phyloP scores from a whole-genome alignment of 1,140 invertebrate genomes.

The Sitobion miscanthi region DNA sequence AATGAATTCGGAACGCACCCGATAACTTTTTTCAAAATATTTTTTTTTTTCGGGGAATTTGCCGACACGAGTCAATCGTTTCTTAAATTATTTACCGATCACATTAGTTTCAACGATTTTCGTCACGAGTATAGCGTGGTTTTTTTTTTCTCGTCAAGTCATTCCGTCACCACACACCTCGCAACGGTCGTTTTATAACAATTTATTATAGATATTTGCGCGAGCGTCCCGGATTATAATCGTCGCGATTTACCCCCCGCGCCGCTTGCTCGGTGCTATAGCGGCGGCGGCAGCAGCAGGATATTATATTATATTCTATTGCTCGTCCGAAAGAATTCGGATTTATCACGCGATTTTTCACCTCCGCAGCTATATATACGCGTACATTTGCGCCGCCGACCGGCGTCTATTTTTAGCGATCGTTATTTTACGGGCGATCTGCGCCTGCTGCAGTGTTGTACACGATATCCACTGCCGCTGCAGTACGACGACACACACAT shows the following conservation, averaged over 20 bases:
- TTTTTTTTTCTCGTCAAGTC: too few species aligned
- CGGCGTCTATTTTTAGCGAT: conserved; percentile 42
- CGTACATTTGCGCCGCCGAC: background rate
- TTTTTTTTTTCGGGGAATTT: too few species aligned
- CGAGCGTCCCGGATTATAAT: background rate
- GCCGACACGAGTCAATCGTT: too few species aligned
- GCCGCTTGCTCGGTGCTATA: background rate
- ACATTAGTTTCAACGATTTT: too few species aligned
- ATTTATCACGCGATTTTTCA: conserved; percentile 1
- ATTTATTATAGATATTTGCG: background rate
- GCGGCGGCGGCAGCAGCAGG: background rate
- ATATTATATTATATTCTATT: background rate
- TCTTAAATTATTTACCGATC: too few species aligned
- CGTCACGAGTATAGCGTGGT: too few species aligned
- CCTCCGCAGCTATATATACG: background rate
- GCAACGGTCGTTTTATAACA: background rate
- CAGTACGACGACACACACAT: background rate
- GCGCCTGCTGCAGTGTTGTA: background rate
- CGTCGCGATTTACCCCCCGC: background rate
- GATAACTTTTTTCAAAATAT: too few species aligned
- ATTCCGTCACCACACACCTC: too few species aligned
- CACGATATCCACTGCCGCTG: background rate
- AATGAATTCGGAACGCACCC: too few species aligned
- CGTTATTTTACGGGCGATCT: conserved; percentile 31
- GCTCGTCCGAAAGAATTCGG: background rate